Conservation (phyloP, 2,888 invertebrate genomes). For the Brassicogethes aeneus region DNA sequence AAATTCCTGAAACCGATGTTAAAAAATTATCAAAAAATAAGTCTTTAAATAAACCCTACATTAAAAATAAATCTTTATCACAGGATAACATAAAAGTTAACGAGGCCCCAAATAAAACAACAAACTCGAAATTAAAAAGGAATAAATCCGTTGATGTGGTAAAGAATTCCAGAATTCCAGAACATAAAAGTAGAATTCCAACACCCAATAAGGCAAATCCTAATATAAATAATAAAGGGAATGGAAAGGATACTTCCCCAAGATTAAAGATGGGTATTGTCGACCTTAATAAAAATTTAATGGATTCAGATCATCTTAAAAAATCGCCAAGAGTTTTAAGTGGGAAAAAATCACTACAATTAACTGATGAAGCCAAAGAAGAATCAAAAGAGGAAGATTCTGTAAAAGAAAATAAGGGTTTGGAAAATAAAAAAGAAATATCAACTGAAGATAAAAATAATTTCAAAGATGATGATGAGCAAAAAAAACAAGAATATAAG, state of each 20-base stretch:
- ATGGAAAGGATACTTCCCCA: neutral
- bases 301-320: neutral
- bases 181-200: slow-evolving; percentile 1
- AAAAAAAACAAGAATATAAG: slow-evolving; percentile 1
- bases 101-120: slow-evolving; percentile 5
- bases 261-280: neutral
- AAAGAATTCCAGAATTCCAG: slow-evolving; percentile 4
- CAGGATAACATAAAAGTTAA: slow-evolving; percentile 7
- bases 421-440: neutral
- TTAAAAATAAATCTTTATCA: slow-evolving; percentile 8
- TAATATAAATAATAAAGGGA: no score
- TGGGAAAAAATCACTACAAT: no score
- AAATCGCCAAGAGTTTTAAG: no score
- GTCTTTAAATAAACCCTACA: no score
- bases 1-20: no score
- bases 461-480: neutral
- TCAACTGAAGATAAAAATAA: neutral
- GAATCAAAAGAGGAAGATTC: no score
- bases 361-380: no score
- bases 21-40: no score
- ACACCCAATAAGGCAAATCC: neutral
- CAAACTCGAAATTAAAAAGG: slow-evolving; percentile 5
- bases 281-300: neutral
- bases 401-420: neutral
- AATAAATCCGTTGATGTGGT: slow-evolving; percentile 9